Conservation (phyloP, 1,140 invertebrate species). For the Brachionus rubens region DNA sequence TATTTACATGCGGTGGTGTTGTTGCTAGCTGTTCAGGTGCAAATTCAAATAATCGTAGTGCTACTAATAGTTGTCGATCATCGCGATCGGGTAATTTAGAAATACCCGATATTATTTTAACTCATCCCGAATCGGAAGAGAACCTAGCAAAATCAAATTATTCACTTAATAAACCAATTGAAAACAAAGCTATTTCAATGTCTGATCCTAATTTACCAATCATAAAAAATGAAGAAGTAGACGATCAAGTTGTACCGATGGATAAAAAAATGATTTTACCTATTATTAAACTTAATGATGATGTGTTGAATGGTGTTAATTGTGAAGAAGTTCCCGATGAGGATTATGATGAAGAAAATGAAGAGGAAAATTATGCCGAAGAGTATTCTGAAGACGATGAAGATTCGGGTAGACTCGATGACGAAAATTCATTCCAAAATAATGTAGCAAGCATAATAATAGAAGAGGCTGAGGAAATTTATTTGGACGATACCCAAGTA, state of each 20-base stretch:
- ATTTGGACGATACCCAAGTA: constrained; percentile 10
- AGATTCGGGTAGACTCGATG: background rate
- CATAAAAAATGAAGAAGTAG: background rate
- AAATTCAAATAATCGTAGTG: background rate
- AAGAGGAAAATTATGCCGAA: background rate
- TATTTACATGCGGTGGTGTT: constrained; percentile 15
- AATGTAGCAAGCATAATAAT: background rate
- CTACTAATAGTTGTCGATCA: background rate
- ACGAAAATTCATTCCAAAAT: background rate
- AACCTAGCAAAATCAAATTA: background rate
- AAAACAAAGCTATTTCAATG: background rate
- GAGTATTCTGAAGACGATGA: background rate
- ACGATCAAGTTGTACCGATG: background rate
- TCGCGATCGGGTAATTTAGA: background rate
- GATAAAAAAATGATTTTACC: constrained; percentile 8
- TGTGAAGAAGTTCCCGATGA: background rate
- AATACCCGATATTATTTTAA: constrained; percentile 8
- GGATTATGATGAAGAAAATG: background rate
- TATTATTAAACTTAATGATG: constrained; percentile 17
- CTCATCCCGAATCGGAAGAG: background rate
- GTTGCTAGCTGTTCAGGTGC: constrained; percentile 1
- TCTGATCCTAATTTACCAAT: background rate
- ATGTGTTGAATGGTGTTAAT: background rate
- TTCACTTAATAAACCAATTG: background rate
- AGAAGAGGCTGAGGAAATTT: constrained; percentile 9